Base-by-base conservation (phyloP, 53 echinoderm and acorn worm genomes). In the Temnopleurus reevesii region DNA sequence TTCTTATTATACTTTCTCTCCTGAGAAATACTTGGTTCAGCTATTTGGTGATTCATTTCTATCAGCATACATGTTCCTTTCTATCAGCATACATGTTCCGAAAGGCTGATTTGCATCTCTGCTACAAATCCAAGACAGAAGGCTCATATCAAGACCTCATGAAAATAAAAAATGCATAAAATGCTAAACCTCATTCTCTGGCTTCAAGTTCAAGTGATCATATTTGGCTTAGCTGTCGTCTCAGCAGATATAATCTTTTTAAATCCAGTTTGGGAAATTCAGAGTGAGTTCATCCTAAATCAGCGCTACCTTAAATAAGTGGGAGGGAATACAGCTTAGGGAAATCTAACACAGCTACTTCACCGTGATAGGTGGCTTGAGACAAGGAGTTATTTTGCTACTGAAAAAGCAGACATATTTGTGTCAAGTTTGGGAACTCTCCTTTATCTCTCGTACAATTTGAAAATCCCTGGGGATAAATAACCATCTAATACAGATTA, bases 81-180 rank as follows among this genome's bases (percentile, higher is more conserved):
- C n/a, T n/a, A n/a, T n/a, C n/a, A n/a, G n/a, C n/a, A n/a, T n/a
- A n/a, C n/a, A n/a, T n/a, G n/a, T n/a, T n/a, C n/a, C n/a, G n/a
- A n/a, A n/a, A n/a, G n/a, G n/a, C n/a, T n/a, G n/a, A n/a, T n/a
- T n/a, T n/a, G n/a, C n/a, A n/a, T n/a, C n/a, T n/a, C n/a, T n/a
- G n/a, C n/a, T n/a, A n/a, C 6, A 71, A 36, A 38, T 41, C 21
- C 71, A 36, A 27, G 71, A 21, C 41, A 71, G 7, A 8, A 41
- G 8, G 41, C 71, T n/a, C 23, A 31, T 71, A 71, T 41, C 71
- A 38, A 30, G 71, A 41, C 35, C 71, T 41, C 71, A 71, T 38
- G 43, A 71, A 71, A 71, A 71, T 71, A 71, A 64, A 71, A 71
- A 43, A n/a, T n/a, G n/a, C n/a, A n/a, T n/a, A n/a, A n/a, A n/a